Evolutionary conservation across 2,797 vertebrate species (phyloP).

Genomic region (Microctenopoma stevenorrisi): DNA sequence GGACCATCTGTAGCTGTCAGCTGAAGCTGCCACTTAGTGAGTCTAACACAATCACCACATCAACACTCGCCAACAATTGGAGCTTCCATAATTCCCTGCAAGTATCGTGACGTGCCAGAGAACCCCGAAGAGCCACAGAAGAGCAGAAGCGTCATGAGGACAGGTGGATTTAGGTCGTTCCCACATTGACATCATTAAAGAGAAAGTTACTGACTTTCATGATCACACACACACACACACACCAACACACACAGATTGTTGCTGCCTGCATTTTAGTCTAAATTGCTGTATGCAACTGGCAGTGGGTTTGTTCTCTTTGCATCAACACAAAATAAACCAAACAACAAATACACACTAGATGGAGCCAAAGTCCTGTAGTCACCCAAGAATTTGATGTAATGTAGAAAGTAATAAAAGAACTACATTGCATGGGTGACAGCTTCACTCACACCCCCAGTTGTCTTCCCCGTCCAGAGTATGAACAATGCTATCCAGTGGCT

Average conservation of each 20-base stretch:
- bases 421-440: too few species aligned
- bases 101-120: slow-evolving; percentile 29
- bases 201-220: neutral
- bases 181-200: neutral
- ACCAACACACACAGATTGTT: neutral
- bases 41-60: slow-evolving; percentile 62
- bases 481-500: too few species aligned
- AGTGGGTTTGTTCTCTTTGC: neutral
- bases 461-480: too few species aligned
- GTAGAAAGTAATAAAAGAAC: too few species aligned
- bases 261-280: neutral
- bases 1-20: slow-evolving; percentile 80
- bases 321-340: neutral
- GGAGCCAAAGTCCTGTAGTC: slow-evolving; percentile 43
- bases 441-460: too few species aligned
- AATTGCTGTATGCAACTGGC: neutral
- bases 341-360: slow-evolving; percentile 42
- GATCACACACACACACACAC: slow-evolving; percentile 2
- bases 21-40: slow-evolving; percentile 73
- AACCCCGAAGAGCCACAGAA: slow-evolving; percentile 1
- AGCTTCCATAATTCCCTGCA: slow-evolving; percentile 26
- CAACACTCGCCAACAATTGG: slow-evolving; percentile 52
- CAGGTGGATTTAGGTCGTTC: neutral
- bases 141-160: slow-evolving; percentile 14
- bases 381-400: neutral